Evolutionary conservation across 2,113 vertebrate species (phyloP).

Genomic region (Hypocryptadius cinnamomeus): DNA sequence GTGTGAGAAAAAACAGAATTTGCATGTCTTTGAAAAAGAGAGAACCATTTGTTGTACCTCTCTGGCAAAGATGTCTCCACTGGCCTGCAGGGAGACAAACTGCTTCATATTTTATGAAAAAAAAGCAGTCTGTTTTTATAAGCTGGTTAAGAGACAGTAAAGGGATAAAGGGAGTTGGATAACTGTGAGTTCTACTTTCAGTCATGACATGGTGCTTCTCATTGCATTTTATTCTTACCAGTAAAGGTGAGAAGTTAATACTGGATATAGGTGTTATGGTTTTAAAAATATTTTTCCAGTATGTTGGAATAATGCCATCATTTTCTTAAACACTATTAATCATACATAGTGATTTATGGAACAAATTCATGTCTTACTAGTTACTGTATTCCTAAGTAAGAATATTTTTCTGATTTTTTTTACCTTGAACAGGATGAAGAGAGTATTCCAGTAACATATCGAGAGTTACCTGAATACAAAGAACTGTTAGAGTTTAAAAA

Average conservation of each 20-base stretch:
- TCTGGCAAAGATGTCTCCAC: neutral
- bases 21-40: neutral
- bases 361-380: neutral
- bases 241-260: neutral
- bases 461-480: slow-evolving; percentile 91
- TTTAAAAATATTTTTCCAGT: neutral
- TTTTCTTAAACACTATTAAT: neutral
- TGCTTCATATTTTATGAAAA: neutral
- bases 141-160: neutral
- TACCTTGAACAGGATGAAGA: slow-evolving; percentile 84
- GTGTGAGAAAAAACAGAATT: neutral
- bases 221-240: neutral
- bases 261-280: neutral
- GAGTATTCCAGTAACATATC: slow-evolving; percentile 80
- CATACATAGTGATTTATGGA: neutral
- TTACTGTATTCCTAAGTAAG: neutral
- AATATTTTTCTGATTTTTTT: neutral
- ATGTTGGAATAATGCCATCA: neutral
- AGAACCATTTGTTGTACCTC: neutral
- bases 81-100: neutral
- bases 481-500: slow-evolving; percentile 92
- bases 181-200: neutral
- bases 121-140: neutral
- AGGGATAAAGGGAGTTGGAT: neutral
- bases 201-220: neutral